phyloP scores from a whole-genome alignment of 1,140 invertebrate genomes.

The Hylaeus anthracinus region DNA sequence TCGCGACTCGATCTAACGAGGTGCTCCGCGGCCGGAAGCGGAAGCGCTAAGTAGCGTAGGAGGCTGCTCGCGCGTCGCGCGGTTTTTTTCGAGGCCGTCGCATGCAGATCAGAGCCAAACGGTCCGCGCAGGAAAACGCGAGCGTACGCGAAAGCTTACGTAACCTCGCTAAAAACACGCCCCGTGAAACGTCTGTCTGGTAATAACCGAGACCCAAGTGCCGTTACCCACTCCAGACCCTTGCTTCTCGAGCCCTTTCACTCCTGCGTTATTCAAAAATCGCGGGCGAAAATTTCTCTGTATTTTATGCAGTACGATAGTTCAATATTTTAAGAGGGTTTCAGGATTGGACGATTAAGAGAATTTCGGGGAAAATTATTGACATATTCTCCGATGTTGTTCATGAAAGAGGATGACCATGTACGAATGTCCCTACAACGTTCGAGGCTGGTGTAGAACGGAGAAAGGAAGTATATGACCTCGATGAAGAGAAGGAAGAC shows the following conservation, averaged over 20 bases:
- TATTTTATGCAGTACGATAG: no score
- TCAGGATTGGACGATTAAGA: no score
- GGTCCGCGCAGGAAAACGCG: constrained; percentile 56
- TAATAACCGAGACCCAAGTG: constrained; percentile 27
- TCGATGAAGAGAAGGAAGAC: no score
- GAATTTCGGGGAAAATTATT: no score
- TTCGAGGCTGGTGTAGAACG: no score
- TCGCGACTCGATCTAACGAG: constrained; percentile 66
- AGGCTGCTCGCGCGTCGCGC: constrained; percentile 39
- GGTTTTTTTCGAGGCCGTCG: constrained; percentile 28
- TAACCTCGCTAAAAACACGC: constrained; percentile 49
- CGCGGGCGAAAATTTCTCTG: constrained; percentile 3
- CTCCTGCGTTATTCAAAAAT: no score
- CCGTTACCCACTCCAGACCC: constrained; percentile 12
- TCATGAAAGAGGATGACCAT: no score
- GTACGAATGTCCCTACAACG: no score
- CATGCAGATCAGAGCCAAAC: constrained; percentile 45
- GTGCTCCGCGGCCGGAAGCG: constrained; percentile 65
- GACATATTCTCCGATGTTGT: no score
- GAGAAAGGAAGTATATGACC: no score
- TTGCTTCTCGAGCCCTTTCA: no score
- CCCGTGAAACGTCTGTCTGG: constrained; percentile 35
- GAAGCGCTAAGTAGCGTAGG: constrained; percentile 56
- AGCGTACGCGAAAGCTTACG: constrained; percentile 51
- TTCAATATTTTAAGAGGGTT: no score